Evolutionary conservation across 2,113 vertebrate species (phyloP).

Genomic region (Cheirogaleus medius): DNA sequence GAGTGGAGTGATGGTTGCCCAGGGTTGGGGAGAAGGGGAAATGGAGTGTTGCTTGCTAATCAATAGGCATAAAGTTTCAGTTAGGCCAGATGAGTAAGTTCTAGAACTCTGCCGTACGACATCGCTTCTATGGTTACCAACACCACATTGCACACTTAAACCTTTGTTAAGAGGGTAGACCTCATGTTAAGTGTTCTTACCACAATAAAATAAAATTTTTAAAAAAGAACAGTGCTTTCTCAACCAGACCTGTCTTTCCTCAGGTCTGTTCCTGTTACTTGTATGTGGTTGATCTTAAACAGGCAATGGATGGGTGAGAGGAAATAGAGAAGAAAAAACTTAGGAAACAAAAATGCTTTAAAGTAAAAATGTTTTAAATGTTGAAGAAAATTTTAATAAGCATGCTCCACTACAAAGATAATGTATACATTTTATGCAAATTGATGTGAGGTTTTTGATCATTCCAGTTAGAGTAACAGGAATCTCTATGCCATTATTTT

Average conservation of each 20-base stretch:
- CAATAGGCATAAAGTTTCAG: not conserved
- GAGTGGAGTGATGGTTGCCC: not conserved
- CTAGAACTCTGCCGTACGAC: not conserved
- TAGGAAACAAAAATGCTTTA: not conserved
- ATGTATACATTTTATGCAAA: not conserved
- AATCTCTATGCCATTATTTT: conserved; percentile 26
- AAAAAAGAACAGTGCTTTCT: not conserved
- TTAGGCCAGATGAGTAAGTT: not conserved
- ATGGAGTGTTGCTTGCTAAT: not conserved
- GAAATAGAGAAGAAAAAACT: not conserved
- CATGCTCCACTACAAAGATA: not conserved
- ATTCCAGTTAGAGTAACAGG: not conserved
- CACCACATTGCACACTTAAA: not conserved
- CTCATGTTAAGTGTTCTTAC: not conserved
- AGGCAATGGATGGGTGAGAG: not conserved
- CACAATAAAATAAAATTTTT: not conserved
- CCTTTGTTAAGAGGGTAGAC: not conserved
- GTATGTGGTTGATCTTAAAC: not conserved
- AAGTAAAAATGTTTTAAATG: not conserved
- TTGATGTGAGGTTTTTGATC: not conserved
- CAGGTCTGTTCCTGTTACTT: not conserved
- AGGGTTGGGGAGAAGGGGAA: not conserved
- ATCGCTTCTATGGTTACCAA: no score
- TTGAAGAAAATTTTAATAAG: not conserved
- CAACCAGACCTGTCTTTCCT: not conserved